Evolutionary conservation across 92 coral and sea anemone genomes (phyloP), one percentile per base, ranked within the genome.

Genomic region (Epizoanthus stellaris): DNA sequence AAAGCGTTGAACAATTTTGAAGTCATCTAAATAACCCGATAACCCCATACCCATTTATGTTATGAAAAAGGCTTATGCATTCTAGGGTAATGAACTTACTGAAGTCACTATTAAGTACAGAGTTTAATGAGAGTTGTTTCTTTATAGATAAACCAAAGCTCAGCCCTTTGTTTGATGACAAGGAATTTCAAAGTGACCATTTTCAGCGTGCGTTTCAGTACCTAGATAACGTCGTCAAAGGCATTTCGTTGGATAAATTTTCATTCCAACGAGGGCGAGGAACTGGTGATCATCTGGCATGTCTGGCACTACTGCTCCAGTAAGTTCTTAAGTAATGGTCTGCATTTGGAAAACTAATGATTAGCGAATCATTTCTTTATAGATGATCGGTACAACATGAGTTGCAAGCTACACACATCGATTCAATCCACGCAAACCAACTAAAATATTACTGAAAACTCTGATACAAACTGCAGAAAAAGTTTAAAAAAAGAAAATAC

Each of bases 201-300:
- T 85, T 88, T 49, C 95, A 95, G 84, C 90, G 98, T 60, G 92
- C 85, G 15, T 92, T 84, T 66, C 98, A 95, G 82, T 95, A 95
- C 63, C 92, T 95, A 19, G 84, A 86, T 25, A 86, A 87, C 60
- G 93, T 77, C 14, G 72, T 19, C 67, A 52, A 73, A 14, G 89
- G 91, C 16, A 42, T 61, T 52, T 82, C 76, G 63, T 81, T 95
- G 80, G 95, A 95, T 82, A 83, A 54, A 9, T 95, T 90, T 71
- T 69, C 66, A 11, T 93, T 91, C 65, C 85, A 23, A 15, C 86
- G 61, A 1, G 82, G 91, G 11, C 67, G 76, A 7, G 57, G 34
- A 39, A 77, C 68, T 67, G 82, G 89, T 0, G 87, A 89, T 58
- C 88, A 75, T 34, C 84, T 9, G 13, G 84, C 80, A 23, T 93